These are phyloP conservation scores for Hippocampus comes DNA, from an alignment of 2,113 vertebrate species.

Conservation along the genomic window DNA sequence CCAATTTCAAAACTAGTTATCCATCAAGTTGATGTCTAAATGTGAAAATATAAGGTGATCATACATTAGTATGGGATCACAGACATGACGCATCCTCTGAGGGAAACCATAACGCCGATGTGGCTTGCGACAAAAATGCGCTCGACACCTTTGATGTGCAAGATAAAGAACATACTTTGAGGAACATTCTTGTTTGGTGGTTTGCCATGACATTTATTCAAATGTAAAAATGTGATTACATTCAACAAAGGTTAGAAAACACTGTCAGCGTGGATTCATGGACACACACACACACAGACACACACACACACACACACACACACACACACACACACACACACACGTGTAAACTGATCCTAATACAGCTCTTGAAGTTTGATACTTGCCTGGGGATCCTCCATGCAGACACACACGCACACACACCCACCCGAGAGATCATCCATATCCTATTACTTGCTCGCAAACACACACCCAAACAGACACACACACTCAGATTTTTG, in stretches of 20 bases:
- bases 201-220: too few relatives aligned
- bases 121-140: too few relatives aligned
- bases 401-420: slow-evolving; percentile 26
- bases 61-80: too few relatives aligned
- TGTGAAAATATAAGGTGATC: too few relatives aligned
- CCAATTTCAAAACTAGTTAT: too few relatives aligned
- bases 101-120: too few relatives aligned
- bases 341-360: slow-evolving; percentile 62
- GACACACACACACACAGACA: slow-evolving; percentile 14
- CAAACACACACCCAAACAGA: slow-evolving; percentile 20
- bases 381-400: slow-evolving; percentile 62
- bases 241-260: background rate
- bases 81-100: too few relatives aligned
- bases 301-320: background rate
- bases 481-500: background rate
- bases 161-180: too few relatives aligned
- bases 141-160: too few relatives aligned
- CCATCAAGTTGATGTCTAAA: too few relatives aligned
- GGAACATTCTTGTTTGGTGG: too few relatives aligned
- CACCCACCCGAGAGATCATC: slow-evolving; percentile 57
- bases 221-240: background rate
- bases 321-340: slow-evolving; percentile 7
- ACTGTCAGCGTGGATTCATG: slow-evolving; percentile 34
- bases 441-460: slow-evolving; percentile 58
- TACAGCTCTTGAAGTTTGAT: slow-evolving; percentile 69